Evolutionary conservation across 2,797 vertebrate genomes (phyloP).

Genomic region (Carduelis carduelis): DNA sequence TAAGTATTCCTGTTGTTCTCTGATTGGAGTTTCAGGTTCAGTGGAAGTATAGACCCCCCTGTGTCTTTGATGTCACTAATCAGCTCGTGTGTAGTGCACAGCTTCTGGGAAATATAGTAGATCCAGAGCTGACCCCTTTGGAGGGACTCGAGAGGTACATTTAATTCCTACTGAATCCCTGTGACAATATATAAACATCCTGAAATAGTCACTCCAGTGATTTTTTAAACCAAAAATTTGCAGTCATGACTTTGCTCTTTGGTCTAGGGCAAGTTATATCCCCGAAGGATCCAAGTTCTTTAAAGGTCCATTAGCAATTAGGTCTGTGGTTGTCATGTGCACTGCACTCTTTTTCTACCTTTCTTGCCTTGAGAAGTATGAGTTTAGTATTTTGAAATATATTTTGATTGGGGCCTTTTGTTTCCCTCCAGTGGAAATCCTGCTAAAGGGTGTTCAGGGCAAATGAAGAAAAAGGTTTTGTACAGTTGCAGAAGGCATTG

Average conservation of each 20-base stretch:
- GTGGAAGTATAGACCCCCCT: background rate
- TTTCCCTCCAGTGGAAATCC: accelerated
- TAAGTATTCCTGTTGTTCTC: background rate
- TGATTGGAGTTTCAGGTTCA: background rate
- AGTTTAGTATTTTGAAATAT: background rate
- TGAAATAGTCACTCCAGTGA: background rate
- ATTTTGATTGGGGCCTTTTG: background rate
- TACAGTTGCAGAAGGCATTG: background rate
- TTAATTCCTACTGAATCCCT: background rate
- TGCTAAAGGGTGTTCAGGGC: background rate
- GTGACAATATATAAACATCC: background rate
- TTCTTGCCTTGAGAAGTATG: background rate
- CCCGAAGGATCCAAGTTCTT: background rate
- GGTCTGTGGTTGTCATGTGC: background rate
- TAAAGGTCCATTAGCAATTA: background rate
- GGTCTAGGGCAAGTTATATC: background rate
- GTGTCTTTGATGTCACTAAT: background rate
- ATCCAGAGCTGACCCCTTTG: background rate
- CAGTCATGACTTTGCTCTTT: background rate
- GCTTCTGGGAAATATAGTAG: background rate
- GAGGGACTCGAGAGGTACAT: accelerated
- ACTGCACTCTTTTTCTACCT: background rate
- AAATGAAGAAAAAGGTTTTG: background rate
- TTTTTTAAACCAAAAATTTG: background rate
- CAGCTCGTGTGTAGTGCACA: background rate